Base-by-base conservation (phyloP, 2,888 invertebrate species). In the Nephrotoma appendiculata region DNA sequence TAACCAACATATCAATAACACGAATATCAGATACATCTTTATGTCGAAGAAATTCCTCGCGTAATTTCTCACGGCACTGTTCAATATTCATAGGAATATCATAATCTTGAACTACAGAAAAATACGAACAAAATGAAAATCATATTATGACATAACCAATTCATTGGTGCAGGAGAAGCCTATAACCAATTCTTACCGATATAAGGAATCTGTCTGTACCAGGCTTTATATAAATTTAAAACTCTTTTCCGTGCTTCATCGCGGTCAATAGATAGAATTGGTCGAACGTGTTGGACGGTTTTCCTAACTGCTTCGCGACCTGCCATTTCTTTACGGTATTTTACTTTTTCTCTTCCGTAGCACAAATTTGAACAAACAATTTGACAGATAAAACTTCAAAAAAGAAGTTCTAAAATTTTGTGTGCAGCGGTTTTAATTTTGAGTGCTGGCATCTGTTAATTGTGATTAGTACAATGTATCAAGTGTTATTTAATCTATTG, bases 151-250 rank as follows among this genome's bases (percentile, higher is more conserved):
- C 87, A 87, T 87, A 87, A 86, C 87, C 86, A 44, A 11, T 11
- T 41, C 15, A 87, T 42, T 19, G n/a, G 19, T n/a, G 45, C 42
- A 12, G 52, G n/a, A 45, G 19, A 86, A 86, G 31, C 41, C 84
- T 87, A 11, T 43, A 7, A 84, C n/a, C 41, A 42, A 15, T 12
- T 41, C 71, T 86, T 93, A 98, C 98, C 95, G 90, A 98, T 93
- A 91, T 95, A 95, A 6, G 98, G 98, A 88, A 98, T 93, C 92
- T 98, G 97, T 88, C 98, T 95, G 92, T 96, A 97, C 98, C 98
- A 99, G 87, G 98, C 96, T 92, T 96, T 97, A 92, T 98, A 99
- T 87, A 99, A 93, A 91, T 95, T 96, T 7, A 98, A 90, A 0
- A 97, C 98, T 91, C 98, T 94, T 90, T 94, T 93, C 89, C 94